phyloP scores from a whole-genome alignment of 2,888 invertebrate genomes.

The Yponomeuta malinellus region DNA sequence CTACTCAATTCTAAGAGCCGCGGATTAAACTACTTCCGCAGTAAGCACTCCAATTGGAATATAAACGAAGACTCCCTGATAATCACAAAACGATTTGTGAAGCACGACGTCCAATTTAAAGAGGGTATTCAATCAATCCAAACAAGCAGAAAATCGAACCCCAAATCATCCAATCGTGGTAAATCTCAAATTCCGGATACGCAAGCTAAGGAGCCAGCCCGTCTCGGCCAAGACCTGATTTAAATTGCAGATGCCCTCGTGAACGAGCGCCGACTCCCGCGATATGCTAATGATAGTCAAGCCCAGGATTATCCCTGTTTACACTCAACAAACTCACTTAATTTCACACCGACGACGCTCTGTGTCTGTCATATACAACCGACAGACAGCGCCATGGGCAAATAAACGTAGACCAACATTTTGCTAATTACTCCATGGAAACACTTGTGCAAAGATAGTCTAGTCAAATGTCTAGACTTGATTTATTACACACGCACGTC shows the following conservation, averaged over 20 bases:
- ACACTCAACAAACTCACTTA: conserved; percentile 76
- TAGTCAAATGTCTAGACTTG: background rate
- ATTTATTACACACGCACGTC: background rate
- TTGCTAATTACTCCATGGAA: background rate
- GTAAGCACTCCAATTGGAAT: conserved; percentile 7
- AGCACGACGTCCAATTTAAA: conserved; percentile 47
- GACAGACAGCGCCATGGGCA: conserved; percentile 23
- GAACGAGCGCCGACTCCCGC: conserved; percentile 69
- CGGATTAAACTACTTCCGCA: background rate
- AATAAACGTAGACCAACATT: conserved; percentile 25
- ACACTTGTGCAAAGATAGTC: background rate
- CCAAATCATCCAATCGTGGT: conserved; percentile 71
- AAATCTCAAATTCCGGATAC: conserved; percentile 67
- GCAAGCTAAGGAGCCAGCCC: conserved; percentile 65
- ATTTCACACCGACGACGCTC: conserved; percentile 65
- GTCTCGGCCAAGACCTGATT: conserved; percentile 70
- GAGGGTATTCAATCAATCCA: conserved; percentile 66
- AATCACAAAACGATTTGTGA: conserved; percentile 13
- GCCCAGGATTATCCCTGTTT: conserved; percentile 75
- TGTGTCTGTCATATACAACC: conserved; percentile 43
- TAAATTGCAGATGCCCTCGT: conserved; percentile 72
- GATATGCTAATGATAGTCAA: conserved; percentile 75
- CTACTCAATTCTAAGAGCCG: background rate
- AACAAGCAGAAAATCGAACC: conserved; percentile 73
- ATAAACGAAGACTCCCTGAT: background rate